Percentiles rank a stretch among this genome's conserved stretches.
These are phyloP conservation scores for Rhinichthys osculus DNA, from an alignment of 2,797 vertebrate genomes.

Conservation along the genomic window DNA sequence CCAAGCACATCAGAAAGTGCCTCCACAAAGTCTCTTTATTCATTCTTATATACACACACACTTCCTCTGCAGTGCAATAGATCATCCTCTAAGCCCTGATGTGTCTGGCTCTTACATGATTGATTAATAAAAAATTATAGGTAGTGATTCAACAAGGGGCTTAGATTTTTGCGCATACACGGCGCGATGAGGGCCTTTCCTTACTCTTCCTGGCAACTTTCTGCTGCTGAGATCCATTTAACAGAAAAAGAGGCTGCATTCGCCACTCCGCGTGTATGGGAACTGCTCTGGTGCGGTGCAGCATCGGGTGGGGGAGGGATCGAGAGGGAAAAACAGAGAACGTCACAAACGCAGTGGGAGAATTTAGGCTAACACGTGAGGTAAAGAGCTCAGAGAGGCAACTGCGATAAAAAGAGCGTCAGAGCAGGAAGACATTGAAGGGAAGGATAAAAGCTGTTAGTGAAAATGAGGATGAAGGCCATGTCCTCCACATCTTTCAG, in stretches of 20 bases:
- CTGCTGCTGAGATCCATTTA: slow-evolving; percentile 8
- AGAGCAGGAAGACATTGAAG: slow-evolving; percentile 54
- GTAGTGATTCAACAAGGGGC: background rate
- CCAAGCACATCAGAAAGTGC: background rate
- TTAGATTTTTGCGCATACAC: slow-evolving; percentile 28
- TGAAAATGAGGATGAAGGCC: slow-evolving; percentile 77
- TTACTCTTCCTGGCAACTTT: slow-evolving; percentile 18
- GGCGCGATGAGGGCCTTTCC: background rate
- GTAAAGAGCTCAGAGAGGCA: slow-evolving; percentile 19
- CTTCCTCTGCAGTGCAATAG: slow-evolving; percentile 4
- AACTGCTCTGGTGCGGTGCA: slow-evolving; percentile 61
- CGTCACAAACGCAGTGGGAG: slow-evolving; percentile 36
- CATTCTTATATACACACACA: background rate
- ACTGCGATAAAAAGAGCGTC: slow-evolving; percentile 34
- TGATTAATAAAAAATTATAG: background rate
- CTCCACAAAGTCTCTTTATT: slow-evolving; percentile 26
- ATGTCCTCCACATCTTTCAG: slow-evolving; percentile 76
- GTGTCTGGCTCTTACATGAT: background rate
- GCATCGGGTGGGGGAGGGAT: slow-evolving; percentile 24
- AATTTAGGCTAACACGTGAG: slow-evolving; percentile 52
- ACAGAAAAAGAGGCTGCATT: slow-evolving; percentile 68
- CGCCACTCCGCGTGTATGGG: slow-evolving; percentile 65
- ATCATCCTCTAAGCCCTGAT: slow-evolving; percentile 19
- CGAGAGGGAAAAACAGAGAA: slow-evolving; percentile 33
- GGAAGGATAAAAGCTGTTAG: slow-evolving; percentile 55